Conservation (phyloP, 2,113 vertebrate species). For the Phylloscopus trochiloides region DNA sequence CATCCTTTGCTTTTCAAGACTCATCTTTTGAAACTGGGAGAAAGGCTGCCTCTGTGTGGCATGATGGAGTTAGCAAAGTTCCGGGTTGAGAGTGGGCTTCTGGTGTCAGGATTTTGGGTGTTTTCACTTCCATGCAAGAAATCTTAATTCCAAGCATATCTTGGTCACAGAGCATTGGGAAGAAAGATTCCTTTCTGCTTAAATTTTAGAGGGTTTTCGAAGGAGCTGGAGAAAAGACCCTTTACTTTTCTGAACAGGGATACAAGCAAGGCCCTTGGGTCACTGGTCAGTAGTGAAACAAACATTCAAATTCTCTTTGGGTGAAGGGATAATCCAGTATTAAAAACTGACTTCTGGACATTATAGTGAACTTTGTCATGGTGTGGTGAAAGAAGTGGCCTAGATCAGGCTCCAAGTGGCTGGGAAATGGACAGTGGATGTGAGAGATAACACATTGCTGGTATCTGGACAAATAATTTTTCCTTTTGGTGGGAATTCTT, state of each 20-base stretch:
- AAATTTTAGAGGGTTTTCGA: background rate
- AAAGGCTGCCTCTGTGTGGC: slow-evolving; percentile 42
- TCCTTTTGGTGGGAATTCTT: background rate
- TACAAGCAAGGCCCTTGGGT: background rate
- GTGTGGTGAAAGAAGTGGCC: background rate
- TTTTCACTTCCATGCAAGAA: background rate
- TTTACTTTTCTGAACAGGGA: background rate
- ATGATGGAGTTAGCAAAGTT: background rate
- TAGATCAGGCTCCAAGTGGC: background rate
- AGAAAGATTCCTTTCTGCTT: background rate
- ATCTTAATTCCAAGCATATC: background rate
- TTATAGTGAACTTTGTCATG: background rate
- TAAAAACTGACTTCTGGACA: background rate
- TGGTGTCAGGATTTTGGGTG: background rate
- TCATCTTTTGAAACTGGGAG: background rate
- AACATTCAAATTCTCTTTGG: background rate
- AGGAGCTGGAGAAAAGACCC: background rate
- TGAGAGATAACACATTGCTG: background rate
- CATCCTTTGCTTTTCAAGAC: background rate
- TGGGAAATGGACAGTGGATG: background rate
- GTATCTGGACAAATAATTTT: background rate
- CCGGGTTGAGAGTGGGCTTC: background rate
- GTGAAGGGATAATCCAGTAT: background rate
- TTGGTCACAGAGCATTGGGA: background rate
- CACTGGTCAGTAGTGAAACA: background rate